phyloP scores from a whole-genome alignment of 2,113 vertebrate genomes.

The western clawed frog (Xenopus tropicalis) region DNA sequence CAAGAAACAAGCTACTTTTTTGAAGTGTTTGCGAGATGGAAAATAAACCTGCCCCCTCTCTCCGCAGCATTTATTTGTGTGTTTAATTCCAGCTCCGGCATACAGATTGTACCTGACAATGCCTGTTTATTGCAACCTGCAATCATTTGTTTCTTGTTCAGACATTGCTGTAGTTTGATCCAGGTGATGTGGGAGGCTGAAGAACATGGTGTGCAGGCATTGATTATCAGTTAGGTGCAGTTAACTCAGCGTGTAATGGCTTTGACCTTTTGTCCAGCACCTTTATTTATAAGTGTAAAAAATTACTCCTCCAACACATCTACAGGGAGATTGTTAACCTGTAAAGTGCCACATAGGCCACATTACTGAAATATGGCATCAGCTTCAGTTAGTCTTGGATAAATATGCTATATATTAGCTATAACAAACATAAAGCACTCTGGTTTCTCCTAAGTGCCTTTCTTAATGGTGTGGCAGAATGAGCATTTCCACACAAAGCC shows the following conservation, averaged over 20 bases:
- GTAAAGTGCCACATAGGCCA: too few species aligned
- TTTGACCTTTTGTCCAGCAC: not conserved
- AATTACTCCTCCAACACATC: too few species aligned
- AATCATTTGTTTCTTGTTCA: slow-evolving; percentile 6
- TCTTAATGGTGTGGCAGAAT: too few species aligned
- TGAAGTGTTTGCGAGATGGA: not conserved
- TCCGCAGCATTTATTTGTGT: not conserved
- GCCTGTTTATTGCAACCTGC: not conserved
- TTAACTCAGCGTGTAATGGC: not conserved
- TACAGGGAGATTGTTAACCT: too few species aligned
- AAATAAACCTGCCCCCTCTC: not conserved
- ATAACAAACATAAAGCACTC: too few species aligned
- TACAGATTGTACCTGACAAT: not conserved
- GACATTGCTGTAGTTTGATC: not conserved
- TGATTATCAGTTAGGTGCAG: not conserved
- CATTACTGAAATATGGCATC: too few species aligned
- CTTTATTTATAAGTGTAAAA: not conserved
- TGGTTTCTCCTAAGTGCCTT: too few species aligned
- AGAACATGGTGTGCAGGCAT: not conserved
- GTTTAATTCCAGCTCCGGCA: slow-evolving; percentile 7
- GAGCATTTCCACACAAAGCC: too few species aligned
- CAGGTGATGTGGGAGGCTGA: not conserved
- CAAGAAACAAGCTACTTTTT: too few species aligned
- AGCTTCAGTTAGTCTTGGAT: too few species aligned
- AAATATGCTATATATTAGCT: too few species aligned